Evolutionary conservation across 2,797 vertebrate genomes (phyloP), one percentile per base, ranked within the genome.

Genomic region (Anniella stebbinsi): DNA sequence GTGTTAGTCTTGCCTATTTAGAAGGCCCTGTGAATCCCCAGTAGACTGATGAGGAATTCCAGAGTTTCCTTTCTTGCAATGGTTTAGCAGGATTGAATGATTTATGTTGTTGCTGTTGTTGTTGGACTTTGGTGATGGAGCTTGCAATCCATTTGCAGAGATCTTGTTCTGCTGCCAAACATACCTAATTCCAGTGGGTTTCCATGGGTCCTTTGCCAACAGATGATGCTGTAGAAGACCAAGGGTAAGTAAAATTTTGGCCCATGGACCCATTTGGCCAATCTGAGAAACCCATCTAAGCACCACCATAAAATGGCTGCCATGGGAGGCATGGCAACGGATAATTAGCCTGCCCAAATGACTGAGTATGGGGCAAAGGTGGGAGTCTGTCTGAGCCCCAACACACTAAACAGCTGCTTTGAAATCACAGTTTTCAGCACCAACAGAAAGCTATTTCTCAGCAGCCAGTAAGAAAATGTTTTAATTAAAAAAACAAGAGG

Each of bases 151-250:
- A 80, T 87, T 69, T 36, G 36, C 63, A 87, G 25, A 87, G 3
- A 69, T 51, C 4, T 80, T 69, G 45, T 87, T 87, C 25, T 80
- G 66, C 23, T 87, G 76, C 76, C 86, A 87, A 87, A 69, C 13
- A 80, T 38, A 36, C 5, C 51, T 36, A 23, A 51, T 25, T 80
- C 25, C 28, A 51, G 15, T 48, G 63, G 63, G 45, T n/a, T 28
- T 8, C 45, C 6, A 69, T 36, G 63, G 66, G 41, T 70, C 54
- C n/a, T 54, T 8, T 48, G 28, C 60, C 13, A 85, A 63, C 60
- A 63, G 60, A 63, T 1, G 60, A 36, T 18, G 38, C 72, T 38
- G 36, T 73, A 38, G n/a, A 36, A n/a, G n/a, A n/a, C 60, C 60
- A 63, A 6, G 60, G 12, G 17, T 63, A 63, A 18, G 17, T 21